Conservation (phyloP, 2,113 vertebrate genomes). For the Ictalurus punctatus region DNA sequence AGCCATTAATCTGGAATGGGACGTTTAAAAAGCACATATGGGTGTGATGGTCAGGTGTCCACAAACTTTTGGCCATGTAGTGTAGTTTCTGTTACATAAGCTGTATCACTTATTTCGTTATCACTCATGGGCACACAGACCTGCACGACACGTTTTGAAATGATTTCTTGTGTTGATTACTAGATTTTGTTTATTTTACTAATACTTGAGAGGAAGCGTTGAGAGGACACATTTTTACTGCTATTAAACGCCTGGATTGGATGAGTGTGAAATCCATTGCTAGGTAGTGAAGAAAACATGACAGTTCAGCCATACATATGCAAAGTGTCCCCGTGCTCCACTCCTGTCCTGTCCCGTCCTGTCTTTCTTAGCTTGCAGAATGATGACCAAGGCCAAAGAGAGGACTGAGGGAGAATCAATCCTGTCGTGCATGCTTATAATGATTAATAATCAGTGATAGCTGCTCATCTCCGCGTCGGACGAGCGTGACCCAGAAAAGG, state of each 20-base stretch:
- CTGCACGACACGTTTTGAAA: background rate
- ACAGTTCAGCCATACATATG: background rate
- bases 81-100: background rate
- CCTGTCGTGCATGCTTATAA: conserved; percentile 37
- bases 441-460: conserved; percentile 58
- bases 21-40: background rate
- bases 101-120: background rate
- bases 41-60: background rate
- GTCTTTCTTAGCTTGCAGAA: conserved; percentile 36
- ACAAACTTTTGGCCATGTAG: background rate
- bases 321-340: background rate
- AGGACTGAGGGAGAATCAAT: conserved; percentile 53
- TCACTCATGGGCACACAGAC: background rate
- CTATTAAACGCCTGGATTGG: background rate
- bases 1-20: background rate
- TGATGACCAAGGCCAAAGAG: conserved; percentile 48
- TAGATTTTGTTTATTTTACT: background rate
- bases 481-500: conserved; percentile 58
- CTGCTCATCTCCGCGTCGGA: conserved; percentile 44
- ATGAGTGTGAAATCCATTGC: background rate
- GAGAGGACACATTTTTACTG: background rate
- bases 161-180: background rate
- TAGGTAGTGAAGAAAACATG: background rate
- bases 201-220: background rate
- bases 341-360: background rate